These are phyloP conservation scores for Perognathus longimembris DNA, from an alignment of 2,113 vertebrate genomes.

Conservation along the genomic window DNA sequence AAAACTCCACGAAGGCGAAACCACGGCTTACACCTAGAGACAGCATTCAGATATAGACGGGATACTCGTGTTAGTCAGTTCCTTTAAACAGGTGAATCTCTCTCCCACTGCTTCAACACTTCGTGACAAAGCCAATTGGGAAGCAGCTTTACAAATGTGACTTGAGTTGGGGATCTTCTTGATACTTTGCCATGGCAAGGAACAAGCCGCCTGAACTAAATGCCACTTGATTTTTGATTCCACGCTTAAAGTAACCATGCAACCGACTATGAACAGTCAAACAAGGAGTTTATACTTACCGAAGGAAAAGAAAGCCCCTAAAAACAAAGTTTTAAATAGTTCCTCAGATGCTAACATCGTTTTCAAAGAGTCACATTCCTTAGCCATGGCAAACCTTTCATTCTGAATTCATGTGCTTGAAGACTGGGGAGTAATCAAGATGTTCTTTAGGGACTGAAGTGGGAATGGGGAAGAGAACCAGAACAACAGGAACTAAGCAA, in stretches of 20 bases:
- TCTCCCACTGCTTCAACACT: slow-evolving; percentile 99
- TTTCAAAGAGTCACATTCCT: slow-evolving; percentile 90
- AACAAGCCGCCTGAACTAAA: slow-evolving; percentile 89
- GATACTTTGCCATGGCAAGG: slow-evolving; percentile 98
- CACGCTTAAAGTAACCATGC: slow-evolving; percentile 90
- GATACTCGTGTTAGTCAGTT: slow-evolving; percentile 99
- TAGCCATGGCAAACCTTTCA: slow-evolving; percentile 95
- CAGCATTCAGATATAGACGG: slow-evolving; percentile 99
- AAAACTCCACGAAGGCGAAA: slow-evolving; percentile 99
- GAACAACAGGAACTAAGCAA: slow-evolving; percentile 82
- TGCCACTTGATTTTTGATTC: slow-evolving; percentile 83
- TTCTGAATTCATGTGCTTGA: slow-evolving; percentile 90
- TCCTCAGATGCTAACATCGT: slow-evolving; percentile 86
- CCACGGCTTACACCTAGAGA: slow-evolving; percentile 99
- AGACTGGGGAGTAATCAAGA: slow-evolving; percentile 92
- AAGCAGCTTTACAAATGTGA: slow-evolving; percentile 93
- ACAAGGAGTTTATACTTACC: slow-evolving; percentile 88
- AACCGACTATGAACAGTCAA: slow-evolving; percentile 86
- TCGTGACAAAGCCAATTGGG: slow-evolving; percentile 92
- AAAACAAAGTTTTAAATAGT: slow-evolving; percentile 85
- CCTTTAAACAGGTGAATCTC: slow-evolving; percentile 99
- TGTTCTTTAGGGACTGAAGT: slow-evolving; percentile 86
- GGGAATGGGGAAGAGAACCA: slow-evolving; percentile 89
- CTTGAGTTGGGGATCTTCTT: slow-evolving; percentile 91
- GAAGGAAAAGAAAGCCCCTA: slow-evolving; percentile 75